phyloP scores from a whole-genome alignment of 1,140 invertebrate species.

The Neotoxoptera formosana region DNA sequence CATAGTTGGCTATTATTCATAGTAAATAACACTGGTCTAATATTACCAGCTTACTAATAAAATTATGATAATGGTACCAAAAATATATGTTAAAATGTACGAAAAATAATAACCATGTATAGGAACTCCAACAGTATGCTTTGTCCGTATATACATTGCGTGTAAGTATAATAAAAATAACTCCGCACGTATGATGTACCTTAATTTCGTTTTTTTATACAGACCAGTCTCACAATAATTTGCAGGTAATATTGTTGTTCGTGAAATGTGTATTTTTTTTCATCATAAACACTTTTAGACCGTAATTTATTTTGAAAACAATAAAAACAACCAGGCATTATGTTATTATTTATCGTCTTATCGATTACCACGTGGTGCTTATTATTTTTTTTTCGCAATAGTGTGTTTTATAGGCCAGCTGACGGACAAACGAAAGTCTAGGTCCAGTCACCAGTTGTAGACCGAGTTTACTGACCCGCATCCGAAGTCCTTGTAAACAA shows the following conservation, averaged over 20 bases:
- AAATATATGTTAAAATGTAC: background rate
- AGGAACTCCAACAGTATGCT: background rate
- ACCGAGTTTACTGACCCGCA: background rate
- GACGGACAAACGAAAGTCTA: constrained; percentile 7
- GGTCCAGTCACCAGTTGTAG: background rate
- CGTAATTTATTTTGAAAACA: background rate
- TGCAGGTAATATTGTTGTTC: background rate
- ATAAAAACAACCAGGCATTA: background rate
- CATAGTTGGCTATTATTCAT: background rate
- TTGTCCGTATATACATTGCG: background rate
- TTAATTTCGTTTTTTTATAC: background rate
- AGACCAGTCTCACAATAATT: background rate
- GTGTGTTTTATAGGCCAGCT: background rate
- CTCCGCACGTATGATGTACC: background rate
- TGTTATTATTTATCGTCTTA: background rate
- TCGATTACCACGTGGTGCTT: background rate
- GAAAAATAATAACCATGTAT: background rate
- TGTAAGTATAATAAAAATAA: background rate
- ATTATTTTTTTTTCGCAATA: background rate
- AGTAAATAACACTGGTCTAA: background rate
- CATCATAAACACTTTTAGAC: background rate
- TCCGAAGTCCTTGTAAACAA: background rate
- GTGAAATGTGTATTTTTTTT: background rate
- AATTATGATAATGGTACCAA: background rate
- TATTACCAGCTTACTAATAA: background rate